Evolutionary conservation across 2,888 invertebrate species (phyloP).

Genomic region (Chymomyza fuscimana): DNA sequence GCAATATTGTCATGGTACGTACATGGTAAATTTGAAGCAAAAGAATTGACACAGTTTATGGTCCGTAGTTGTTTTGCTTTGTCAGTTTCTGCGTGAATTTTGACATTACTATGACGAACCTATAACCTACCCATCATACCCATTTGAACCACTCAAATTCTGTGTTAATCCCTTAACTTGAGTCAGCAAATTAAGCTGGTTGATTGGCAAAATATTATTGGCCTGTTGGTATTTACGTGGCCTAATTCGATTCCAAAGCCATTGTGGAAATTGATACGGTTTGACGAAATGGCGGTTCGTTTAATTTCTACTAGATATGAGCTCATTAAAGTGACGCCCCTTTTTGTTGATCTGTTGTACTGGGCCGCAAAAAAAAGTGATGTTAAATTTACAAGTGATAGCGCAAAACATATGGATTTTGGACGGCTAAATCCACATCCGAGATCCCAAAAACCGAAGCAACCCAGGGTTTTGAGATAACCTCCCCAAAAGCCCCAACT

Average conservation of each 20-base stretch:
- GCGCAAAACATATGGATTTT: too few species aligned
- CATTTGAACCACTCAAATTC: conserved; percentile 40
- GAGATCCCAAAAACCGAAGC: too few species aligned
- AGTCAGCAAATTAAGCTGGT: conserved; percentile 54
- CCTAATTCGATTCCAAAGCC: conserved; percentile 49
- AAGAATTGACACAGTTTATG: conserved; percentile 62
- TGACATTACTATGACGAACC: conserved; percentile 6
- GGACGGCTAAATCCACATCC: too few species aligned
- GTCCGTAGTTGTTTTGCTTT: conserved; percentile 43
- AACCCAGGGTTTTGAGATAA: too few species aligned
- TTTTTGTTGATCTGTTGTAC: conserved; percentile 15
- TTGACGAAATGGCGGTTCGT: neutral
- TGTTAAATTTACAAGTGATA: too few species aligned
- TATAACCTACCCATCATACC: neutral
- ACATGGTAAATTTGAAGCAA: conserved; percentile 56
- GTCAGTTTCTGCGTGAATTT: conserved; percentile 30
- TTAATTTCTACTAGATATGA: neutral
- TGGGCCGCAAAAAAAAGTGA: too few species aligned
- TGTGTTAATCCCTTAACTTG: conserved; percentile 63
- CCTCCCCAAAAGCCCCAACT: too few species aligned
- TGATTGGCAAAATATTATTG: conserved; percentile 62
- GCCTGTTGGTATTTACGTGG: conserved; percentile 50
- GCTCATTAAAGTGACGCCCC: conserved; percentile 62
- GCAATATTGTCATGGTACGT: conserved; percentile 3
- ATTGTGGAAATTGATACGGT: conserved; percentile 15